A percentile compares a stretch with the other conserved stretches of the same genome.
These are phyloP conservation scores for Phyllostomus discolor DNA, from an alignment of 2,113 vertebrate genomes.

Conservation along the genomic window DNA sequence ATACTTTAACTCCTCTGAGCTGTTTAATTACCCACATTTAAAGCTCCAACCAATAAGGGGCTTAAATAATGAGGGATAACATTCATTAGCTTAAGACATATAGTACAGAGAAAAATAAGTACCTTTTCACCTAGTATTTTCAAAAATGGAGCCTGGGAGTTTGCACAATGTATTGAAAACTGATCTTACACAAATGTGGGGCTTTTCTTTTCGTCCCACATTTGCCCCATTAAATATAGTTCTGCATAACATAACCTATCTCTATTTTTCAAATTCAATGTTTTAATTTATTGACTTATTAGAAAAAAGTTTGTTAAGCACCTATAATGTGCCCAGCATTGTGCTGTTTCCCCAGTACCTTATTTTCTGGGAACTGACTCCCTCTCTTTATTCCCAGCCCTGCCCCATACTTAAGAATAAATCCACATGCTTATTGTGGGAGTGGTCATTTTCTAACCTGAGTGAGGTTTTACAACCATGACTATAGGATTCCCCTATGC, in stretches of 20 bases:
- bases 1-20: not conserved
- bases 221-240: not conserved
- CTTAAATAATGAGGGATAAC: not conserved
- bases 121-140: not conserved
- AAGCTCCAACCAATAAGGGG: not conserved
- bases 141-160: not conserved
- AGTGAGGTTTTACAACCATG: not conserved
- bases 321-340: not conserved
- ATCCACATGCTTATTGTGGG: not conserved
- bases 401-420: not conserved
- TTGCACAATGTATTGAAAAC: not conserved
- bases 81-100: not conserved
- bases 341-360: not conserved
- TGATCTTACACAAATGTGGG: not conserved
- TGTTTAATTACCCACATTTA: not conserved
- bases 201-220: not conserved
- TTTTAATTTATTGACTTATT: slow-evolving; percentile 4
- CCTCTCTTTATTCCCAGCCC: not conserved
- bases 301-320: not conserved
- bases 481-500: not conserved
- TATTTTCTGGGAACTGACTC: not conserved
- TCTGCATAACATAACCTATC: not conserved
- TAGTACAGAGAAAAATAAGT: not conserved
- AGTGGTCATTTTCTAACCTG: not conserved
- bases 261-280: slow-evolving; percentile 25